Base-by-base conservation (phyloP, 2,113 vertebrate species). In the Suricata suricatta region DNA sequence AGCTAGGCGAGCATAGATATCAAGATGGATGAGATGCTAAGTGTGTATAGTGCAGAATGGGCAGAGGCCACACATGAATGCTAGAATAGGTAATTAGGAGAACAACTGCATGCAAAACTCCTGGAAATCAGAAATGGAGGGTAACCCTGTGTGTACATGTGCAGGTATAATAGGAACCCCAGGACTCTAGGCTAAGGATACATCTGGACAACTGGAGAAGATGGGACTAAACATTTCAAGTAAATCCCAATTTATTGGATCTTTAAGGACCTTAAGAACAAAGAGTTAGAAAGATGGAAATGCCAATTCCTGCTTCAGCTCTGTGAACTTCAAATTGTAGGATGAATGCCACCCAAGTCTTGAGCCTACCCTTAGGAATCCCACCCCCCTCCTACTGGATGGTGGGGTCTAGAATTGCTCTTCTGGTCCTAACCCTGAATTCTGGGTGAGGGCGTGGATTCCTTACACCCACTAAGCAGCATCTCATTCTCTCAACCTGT, bases 141-240 rank as follows among this genome's bases (percentile, higher is more conserved):
- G 80, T 2, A 15, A 5, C 44, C 21, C 7, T 9, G 9, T 4
- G 33, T 7, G 10, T 2, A 23, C 13, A 8, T 4, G 10, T 7
- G 4, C 63, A 54, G 25, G 52, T 17, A 3, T 27, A 41, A 17
- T 16, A 27, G n/a, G 38, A 69, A 47, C 38, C 27, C 8, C 33
- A 23, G 19, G 68, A 17, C 27, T 41, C 16, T 44, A 41, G 11
- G n/a, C 90, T 54, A 29, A n/a, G n/a, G 47, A 81, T 0, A 16
- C 35, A 60, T n/a, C n/a, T 13, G n/a, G n/a, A 72, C 1, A 71
- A 6, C 23, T 57, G 29, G 64, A 33, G 33, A 88, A 35, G 52
- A 66, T 4, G 27, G 21, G 29, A 33, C 4, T 31, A 68, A 54
- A 41, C 16, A 72, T 64, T 83, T 16, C 38, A 33, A 69, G 52